Percentiles rank a stretch among this genome's conserved stretches.
Evolutionary conservation across 2,113 vertebrate genomes (phyloP).

Genomic region (Rhinogobius similis): DNA sequence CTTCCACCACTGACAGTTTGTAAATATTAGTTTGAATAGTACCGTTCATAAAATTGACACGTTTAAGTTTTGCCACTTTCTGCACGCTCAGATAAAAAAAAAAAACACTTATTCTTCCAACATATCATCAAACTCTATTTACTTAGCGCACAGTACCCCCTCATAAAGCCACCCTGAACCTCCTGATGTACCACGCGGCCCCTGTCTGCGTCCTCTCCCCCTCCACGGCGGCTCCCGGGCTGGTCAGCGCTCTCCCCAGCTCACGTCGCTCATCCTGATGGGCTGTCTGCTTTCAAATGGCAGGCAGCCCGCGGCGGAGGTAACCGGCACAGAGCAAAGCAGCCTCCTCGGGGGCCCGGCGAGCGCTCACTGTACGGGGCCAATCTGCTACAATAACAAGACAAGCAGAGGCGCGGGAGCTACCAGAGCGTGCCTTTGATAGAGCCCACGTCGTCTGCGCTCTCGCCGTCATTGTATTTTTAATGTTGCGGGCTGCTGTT

Average conservation of each 20-base stretch:
- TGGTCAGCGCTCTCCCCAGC: constrained; percentile 51
- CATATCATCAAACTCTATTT: neutral
- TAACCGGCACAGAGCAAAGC: constrained; percentile 38
- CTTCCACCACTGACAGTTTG: too few species aligned
- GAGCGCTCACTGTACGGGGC: constrained; percentile 29
- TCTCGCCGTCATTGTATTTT: neutral
- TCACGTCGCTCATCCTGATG: constrained; percentile 61
- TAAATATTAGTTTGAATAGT: too few species aligned
- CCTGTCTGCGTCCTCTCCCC: constrained; percentile 15
- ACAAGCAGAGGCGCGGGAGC: constrained; percentile 4
- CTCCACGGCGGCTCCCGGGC: constrained; percentile 4
- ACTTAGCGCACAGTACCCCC: neutral
- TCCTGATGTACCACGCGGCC: constrained; percentile 8
- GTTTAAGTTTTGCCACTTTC: neutral
- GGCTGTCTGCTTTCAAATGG: constrained; percentile 55
- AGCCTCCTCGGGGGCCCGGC: constrained; percentile 36
- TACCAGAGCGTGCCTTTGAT: constrained; percentile 5
- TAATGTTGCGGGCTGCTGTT: neutral
- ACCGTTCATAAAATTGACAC: too few species aligned
- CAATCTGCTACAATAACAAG: constrained; percentile 45
- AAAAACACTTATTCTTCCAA: neutral
- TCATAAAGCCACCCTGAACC: neutral
- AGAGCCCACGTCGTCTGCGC: neutral
- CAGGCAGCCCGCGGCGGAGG: constrained; percentile 37
- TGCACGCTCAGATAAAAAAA: too few species aligned